Evolutionary conservation across 2,888 invertebrate species (phyloP).

Genomic region (Scrobipalpa atriplicella): DNA sequence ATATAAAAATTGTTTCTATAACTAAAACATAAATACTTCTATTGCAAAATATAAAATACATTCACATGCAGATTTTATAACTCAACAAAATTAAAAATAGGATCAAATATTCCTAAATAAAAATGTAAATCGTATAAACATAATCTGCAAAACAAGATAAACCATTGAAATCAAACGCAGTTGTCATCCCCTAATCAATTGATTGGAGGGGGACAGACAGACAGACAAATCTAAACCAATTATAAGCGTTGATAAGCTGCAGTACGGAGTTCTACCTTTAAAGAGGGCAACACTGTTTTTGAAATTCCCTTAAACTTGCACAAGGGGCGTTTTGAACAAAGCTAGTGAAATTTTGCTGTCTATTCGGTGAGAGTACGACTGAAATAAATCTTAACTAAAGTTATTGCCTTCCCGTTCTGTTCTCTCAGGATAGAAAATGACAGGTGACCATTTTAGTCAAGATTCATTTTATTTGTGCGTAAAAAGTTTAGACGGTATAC

Average conservation of each 20-base stretch:
- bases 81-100: neutral
- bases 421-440: too few relatives aligned
- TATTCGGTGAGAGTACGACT: too few relatives aligned
- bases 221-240: conserved; percentile 72
- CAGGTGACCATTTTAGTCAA: too few relatives aligned
- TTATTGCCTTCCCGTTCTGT: too few relatives aligned
- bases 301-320: conserved; percentile 46
- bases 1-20: neutral
- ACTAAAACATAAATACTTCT: too few relatives aligned
- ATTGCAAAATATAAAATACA: neutral
- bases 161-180: conserved; percentile 62
- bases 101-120: neutral
- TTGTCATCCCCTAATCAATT: conserved; percentile 36
- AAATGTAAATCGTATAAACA: conserved; percentile 19
- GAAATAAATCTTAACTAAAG: too few relatives aligned
- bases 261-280: neutral
- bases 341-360: too few relatives aligned
- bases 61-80: neutral
- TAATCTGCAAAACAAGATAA: conserved; percentile 44
- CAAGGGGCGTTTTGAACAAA: conserved; percentile 29
- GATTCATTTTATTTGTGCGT: too few relatives aligned
- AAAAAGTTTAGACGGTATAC: too few relatives aligned
- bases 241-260: conserved; percentile 70
- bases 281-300: conserved; percentile 44
- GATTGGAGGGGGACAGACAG: conserved; percentile 45